Conservation (phyloP, 2,888 invertebrate genomes). For the Lamellibrachia satsuma region DNA sequence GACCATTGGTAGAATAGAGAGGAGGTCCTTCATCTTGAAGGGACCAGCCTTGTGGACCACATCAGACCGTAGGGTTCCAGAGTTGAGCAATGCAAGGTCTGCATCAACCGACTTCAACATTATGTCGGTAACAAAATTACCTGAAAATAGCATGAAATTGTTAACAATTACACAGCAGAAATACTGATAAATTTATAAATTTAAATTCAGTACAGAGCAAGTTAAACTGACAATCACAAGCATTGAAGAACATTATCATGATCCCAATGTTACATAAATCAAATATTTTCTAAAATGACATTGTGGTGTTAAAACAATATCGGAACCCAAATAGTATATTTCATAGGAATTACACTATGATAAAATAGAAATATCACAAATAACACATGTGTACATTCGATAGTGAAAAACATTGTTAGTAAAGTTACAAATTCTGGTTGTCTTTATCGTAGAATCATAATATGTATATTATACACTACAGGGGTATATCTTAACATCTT, state of each 20-base stretch:
- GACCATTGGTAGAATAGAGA: slow-evolving; percentile 84
- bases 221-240: not conserved
- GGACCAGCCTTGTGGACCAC: slow-evolving; percentile 81
- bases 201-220: not conserved
- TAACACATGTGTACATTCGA: too few species aligned
- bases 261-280: not conserved
- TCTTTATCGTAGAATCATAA: too few species aligned
- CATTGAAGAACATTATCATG: not conserved
- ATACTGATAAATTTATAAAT: slow-evolving; percentile 65
- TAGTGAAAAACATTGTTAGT: too few species aligned
- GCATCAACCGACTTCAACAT: slow-evolving; percentile 82
- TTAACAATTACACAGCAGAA: slow-evolving; percentile 19
- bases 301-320: too few species aligned
- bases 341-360: too few species aligned
- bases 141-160: slow-evolving; percentile 46
- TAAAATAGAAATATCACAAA: too few species aligned
- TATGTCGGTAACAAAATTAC: slow-evolving; percentile 71
- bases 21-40: slow-evolving; percentile 84
- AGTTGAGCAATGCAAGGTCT: slow-evolving; percentile 85
- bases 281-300: too few species aligned
- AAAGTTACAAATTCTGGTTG: too few species aligned
- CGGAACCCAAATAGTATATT: too few species aligned
- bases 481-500: too few species aligned
- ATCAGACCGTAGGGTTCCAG: slow-evolving; percentile 85
- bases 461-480: too few species aligned